phyloP scores from a whole-genome alignment of 2,888 invertebrate genomes.

The Eupithecia pulchellata region DNA sequence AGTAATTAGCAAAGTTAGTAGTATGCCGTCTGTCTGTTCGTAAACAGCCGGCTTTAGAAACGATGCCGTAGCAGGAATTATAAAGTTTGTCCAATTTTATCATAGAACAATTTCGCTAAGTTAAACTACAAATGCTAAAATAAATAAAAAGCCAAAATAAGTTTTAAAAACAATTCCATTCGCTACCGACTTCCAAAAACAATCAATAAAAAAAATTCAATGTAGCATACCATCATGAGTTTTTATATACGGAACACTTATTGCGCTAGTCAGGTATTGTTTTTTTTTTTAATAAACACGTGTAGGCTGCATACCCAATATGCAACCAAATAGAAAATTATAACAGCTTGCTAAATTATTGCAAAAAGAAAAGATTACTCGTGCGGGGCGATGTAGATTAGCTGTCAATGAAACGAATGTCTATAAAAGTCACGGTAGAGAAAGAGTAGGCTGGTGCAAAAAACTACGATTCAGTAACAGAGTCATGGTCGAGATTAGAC shows the following conservation, averaged over 20 bases:
- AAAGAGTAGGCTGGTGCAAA: not conserved
- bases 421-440: not conserved
- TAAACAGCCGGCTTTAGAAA: not conserved
- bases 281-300: not conserved
- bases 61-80: not conserved
- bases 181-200: not conserved
- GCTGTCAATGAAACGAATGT: not conserved
- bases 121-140: too few species aligned
- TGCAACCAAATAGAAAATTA: conserved; percentile 8
- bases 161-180: not conserved
- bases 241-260: not conserved
- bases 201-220: too few species aligned
- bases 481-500: not conserved
- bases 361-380: not conserved
- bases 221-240: not conserved
- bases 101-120: not conserved
- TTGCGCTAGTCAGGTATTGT: not conserved
- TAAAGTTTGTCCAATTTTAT: not conserved
- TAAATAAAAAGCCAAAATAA: not conserved
- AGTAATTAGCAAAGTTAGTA: too few species aligned
- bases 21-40: not conserved
- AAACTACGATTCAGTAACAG: not conserved
- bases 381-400: not conserved
- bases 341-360: conserved; percentile 24
- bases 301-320: not conserved